Percentiles rank a stretch among this genome's conserved stretches.
phyloP scores from a whole-genome alignment of 2,113 vertebrate genomes.

The Sturnira hondurensis region DNA sequence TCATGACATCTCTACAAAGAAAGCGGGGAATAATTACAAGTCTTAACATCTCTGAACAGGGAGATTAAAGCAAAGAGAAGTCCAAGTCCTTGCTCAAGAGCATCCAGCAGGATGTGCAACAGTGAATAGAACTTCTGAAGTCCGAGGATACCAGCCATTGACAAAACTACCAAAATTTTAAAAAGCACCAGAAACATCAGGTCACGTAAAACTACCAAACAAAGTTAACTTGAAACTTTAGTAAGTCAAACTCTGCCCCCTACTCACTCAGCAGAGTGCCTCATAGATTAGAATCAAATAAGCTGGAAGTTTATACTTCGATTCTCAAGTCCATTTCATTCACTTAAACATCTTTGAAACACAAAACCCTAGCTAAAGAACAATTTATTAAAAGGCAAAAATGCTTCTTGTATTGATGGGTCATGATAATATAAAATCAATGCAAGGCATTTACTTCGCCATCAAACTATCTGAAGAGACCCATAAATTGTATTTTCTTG shows the following conservation, averaged over 20 bases:
- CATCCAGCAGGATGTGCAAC: not conserved
- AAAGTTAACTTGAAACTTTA: not conserved
- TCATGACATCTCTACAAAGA: not conserved
- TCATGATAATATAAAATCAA: conserved; percentile 9
- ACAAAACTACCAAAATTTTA: not conserved
- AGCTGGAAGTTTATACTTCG: not conserved
- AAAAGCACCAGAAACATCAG: not conserved
- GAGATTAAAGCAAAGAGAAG: not conserved
- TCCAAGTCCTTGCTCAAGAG: not conserved
- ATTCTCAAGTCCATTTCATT: not conserved
- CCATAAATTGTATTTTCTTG: not conserved
- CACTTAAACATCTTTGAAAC: not conserved
- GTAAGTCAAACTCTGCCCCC: not conserved
- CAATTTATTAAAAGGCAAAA: conserved; percentile 19
- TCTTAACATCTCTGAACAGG: not conserved
- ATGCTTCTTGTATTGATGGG: not conserved
- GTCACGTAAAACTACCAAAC: not conserved
- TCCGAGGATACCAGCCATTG: not conserved
- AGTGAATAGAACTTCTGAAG: not conserved
- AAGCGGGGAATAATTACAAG: not conserved
- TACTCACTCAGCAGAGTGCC: not conserved
- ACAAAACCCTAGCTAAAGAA: not conserved
- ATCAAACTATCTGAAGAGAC: not conserved
- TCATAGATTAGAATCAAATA: not conserved
- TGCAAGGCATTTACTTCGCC: not conserved